phyloP scores from a whole-genome alignment of 2,113 vertebrate genomes.

The Anguilla japonica region DNA sequence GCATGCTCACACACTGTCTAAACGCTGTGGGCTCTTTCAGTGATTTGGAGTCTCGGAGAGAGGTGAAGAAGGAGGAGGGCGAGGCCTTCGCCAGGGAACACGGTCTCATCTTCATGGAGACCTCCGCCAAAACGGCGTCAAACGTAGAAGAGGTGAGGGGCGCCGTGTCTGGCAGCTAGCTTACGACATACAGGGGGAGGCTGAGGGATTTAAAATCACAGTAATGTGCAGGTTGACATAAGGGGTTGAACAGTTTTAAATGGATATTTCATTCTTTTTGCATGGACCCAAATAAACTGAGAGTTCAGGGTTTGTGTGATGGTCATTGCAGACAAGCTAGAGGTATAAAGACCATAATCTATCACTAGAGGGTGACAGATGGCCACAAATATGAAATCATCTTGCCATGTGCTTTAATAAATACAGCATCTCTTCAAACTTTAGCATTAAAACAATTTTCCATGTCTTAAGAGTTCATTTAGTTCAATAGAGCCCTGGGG shows the following conservation, averaged over 20 bases:
- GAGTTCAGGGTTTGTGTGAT: too few species aligned
- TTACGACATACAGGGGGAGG: too few species aligned
- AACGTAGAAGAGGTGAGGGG: constrained; percentile 92
- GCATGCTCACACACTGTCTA: neutral
- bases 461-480: neutral
- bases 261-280: too few species aligned
- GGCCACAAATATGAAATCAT: neutral
- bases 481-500: too few species aligned
- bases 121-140: constrained; percentile 96
- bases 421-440: too few species aligned
- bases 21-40: constrained; percentile 55
- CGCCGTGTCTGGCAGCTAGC: too few species aligned
- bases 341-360: neutral
- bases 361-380: neutral
- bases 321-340: neutral
- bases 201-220: too few species aligned
- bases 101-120: constrained; percentile 99
- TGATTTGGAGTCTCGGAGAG: constrained; percentile 97
- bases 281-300: too few species aligned
- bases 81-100: constrained; percentile 99
- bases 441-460: too few species aligned
- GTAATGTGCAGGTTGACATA: too few species aligned
- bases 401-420: neutral
- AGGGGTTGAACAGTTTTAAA: too few species aligned
- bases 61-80: constrained; percentile 98